A percentile compares a stretch with the other conserved stretches of the same genome.
These are phyloP conservation scores for Girardia tigrina DNA, from an alignment of 2,888 invertebrate genomes.

Conservation along the genomic window DNA sequence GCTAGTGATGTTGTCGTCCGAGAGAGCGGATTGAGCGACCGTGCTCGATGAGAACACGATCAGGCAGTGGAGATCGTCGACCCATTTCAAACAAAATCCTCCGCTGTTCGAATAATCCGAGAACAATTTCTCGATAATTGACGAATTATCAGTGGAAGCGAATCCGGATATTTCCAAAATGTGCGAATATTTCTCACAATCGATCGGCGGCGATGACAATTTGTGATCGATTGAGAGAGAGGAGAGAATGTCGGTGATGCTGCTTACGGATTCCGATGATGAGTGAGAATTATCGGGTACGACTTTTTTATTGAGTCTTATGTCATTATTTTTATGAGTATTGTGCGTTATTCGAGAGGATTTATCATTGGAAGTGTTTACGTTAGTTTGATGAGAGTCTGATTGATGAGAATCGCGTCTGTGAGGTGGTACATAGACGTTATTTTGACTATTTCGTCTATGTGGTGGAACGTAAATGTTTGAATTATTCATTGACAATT, in stretches of 20 bases:
- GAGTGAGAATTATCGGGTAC: background rate
- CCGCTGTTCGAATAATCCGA: background rate
- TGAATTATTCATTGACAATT: background rate
- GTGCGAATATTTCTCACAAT: background rate
- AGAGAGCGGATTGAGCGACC: background rate
- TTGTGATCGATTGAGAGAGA: background rate
- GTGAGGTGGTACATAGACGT: background rate
- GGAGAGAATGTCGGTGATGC: background rate
- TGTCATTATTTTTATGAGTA: too few relatives aligned
- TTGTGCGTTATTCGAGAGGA: too few relatives aligned
- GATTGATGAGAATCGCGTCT: too few relatives aligned
- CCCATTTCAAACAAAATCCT: constrained; percentile 9
- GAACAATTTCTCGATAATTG: background rate
- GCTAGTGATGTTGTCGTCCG: background rate
- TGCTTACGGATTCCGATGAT: background rate
- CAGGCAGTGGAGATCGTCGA: background rate
- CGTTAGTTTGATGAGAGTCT: too few relatives aligned
- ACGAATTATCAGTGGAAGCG: background rate
- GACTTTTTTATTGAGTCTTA: too few relatives aligned
- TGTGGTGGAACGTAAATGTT: background rate
- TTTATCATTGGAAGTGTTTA: background rate
- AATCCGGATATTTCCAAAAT: background rate
- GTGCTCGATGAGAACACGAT: background rate
- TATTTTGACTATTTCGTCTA: background rate
- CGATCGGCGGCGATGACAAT: background rate